These are phyloP conservation scores for Charaxes varanes DNA, from an alignment of 1,140 invertebrate genomes.

Conservation along the genomic window DNA sequence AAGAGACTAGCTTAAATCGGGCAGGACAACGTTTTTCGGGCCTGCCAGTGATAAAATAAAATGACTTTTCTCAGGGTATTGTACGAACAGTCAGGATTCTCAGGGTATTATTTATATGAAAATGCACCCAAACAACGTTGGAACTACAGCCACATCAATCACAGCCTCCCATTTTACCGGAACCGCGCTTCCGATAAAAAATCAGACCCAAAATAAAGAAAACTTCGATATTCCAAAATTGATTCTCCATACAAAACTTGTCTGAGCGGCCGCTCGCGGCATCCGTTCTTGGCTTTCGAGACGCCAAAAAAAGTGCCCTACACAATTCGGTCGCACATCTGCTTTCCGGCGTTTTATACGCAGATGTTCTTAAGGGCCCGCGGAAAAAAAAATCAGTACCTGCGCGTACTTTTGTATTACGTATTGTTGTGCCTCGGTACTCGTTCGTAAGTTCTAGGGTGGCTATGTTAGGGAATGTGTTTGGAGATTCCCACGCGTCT, in stretches of 20 bases:
- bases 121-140: too few relatives aligned
- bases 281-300: constrained; percentile 15
- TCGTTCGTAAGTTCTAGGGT: constrained; percentile 43
- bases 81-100: too few relatives aligned
- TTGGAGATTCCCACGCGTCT: constrained; percentile 27
- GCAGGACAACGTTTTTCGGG: too few relatives aligned
- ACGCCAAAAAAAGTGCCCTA: constrained; percentile 35
- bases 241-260: constrained; percentile 35
- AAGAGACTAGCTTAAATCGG: too few relatives aligned
- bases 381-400: constrained; percentile 60
- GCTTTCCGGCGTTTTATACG: constrained; percentile 48
- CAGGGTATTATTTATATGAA: too few relatives aligned
- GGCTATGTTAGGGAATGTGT: constrained; percentile 2
- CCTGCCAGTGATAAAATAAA: too few relatives aligned
- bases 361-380: constrained; percentile 45
- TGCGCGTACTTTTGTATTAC: constrained; percentile 36
- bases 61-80: too few relatives aligned
- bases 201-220: constrained; percentile 30
- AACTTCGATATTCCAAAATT: constrained; percentile 43
- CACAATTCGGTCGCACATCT: constrained; percentile 48
- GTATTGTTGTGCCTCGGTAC: constrained; percentile 38
- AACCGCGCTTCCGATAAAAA: constrained; percentile 24
- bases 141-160: constrained; percentile 6
- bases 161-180: constrained; percentile 12
- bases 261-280: constrained; percentile 32